These are phyloP conservation scores for Ostrea edulis DNA, from an alignment of 1,140 invertebrate genomes.

Conservation along the genomic window DNA sequence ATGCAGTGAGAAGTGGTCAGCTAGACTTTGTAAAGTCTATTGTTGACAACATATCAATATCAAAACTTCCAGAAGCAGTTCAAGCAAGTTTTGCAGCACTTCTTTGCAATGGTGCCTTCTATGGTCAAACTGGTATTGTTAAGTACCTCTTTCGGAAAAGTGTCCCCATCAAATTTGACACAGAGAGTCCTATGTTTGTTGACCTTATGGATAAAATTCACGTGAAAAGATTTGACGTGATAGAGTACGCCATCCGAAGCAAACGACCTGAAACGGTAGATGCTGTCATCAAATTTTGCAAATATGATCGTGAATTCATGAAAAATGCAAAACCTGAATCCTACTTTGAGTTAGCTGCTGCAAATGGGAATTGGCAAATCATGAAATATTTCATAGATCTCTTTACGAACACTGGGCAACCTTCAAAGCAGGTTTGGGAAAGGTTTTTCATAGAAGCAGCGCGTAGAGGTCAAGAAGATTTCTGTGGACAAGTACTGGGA, in stretches of 20 bases:
- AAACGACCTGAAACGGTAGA: conserved; percentile 14
- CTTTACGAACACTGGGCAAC: not conserved
- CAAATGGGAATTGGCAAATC: not conserved
- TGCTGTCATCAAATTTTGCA: conserved; percentile 39
- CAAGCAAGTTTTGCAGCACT: conserved; percentile 41
- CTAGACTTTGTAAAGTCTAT: conserved; percentile 42
- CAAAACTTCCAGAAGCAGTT: conserved; percentile 2
- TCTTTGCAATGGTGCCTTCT: conserved; percentile 19
- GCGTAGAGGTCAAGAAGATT: conserved; percentile 39
- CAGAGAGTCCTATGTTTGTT: not conserved
- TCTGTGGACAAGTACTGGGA: conserved; percentile 35
- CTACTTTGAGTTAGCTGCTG: conserved; percentile 7
- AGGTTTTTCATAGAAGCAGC: conserved; percentile 29
- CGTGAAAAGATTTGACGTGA: not conserved
- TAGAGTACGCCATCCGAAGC: conserved; percentile 38
- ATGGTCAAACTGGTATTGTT: conserved; percentile 46
- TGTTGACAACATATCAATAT: conserved; percentile 39
- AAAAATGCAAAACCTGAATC: not conserved
- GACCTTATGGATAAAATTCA: conserved; percentile 38
- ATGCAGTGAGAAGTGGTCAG: conserved; percentile 17
- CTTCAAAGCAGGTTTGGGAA: not conserved
- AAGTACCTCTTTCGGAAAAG: conserved; percentile 41
- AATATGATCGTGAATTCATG: conserved; percentile 39
- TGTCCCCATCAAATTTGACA: conserved; percentile 21
- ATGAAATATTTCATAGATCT: not conserved